Evolutionary conservation across 2,113 vertebrate genomes (phyloP).

Genomic region (Ptilorrhoa leucosticta): DNA sequence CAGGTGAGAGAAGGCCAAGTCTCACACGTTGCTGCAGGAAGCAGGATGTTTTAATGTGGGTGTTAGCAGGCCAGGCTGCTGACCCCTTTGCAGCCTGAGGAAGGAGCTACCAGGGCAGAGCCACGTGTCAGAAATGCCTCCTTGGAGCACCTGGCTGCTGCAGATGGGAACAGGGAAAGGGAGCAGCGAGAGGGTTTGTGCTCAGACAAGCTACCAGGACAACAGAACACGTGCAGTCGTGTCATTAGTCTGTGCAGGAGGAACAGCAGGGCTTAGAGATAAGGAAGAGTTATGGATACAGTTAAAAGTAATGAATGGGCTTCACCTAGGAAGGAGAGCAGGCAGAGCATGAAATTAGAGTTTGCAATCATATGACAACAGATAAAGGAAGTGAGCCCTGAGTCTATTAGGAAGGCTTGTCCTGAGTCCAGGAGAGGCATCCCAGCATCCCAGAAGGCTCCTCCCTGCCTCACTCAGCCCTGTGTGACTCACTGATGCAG

Average conservation of each 20-base stretch:
- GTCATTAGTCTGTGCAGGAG: neutral
- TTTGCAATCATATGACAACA: neutral
- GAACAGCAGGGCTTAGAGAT: neutral
- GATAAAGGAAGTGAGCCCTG: neutral
- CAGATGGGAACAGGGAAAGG: neutral
- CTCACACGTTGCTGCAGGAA: neutral
- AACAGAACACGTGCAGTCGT: neutral
- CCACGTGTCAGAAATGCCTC: neutral
- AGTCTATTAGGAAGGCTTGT: neutral
- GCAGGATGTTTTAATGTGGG: neutral
- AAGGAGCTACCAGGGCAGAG: neutral
- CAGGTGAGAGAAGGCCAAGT: neutral
- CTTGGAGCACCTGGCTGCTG: neutral
- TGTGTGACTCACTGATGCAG: neutral
- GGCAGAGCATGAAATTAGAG: neutral
- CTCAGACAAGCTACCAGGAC: neutral
- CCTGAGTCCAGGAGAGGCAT: neutral
- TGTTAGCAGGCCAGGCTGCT: neutral
- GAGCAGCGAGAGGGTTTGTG: neutral
- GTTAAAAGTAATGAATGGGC: constrained; percentile 9
- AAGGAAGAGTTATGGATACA: neutral
- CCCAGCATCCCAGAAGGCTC: neutral
- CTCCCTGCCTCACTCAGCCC: neutral
- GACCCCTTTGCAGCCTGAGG: neutral
- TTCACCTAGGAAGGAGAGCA: constrained; percentile 9